Conservation (phyloP, 2,888 invertebrate species). For the Parascotia fuliginaria region DNA sequence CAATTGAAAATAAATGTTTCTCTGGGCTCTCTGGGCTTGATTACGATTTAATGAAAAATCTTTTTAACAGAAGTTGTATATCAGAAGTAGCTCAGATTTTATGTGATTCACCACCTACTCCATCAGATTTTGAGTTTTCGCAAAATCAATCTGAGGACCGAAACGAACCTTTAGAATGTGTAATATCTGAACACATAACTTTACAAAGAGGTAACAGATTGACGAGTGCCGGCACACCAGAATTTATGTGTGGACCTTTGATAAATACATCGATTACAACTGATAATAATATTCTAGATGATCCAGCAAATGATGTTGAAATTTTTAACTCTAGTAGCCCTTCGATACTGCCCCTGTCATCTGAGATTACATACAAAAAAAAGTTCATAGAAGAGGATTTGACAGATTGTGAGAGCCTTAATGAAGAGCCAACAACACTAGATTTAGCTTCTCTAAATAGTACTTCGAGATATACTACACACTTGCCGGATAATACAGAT, state of each 20-base stretch:
- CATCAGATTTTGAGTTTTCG: not conserved
- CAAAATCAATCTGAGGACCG: not conserved
- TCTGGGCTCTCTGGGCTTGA: not conserved
- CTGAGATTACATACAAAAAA: not conserved
- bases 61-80: not conserved
- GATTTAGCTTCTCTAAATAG: not conserved
- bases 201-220: not conserved
- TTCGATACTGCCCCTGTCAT: not conserved
- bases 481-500: too few relatives aligned
- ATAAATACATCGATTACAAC: not conserved
- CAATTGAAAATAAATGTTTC: not conserved
- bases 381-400: not conserved
- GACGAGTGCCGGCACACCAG: not conserved
- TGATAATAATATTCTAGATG: not conserved
- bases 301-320: too few relatives aligned
- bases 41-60: not conserved
- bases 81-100: not conserved
- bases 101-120: not conserved
- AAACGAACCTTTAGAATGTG: not conserved
- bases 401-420: not conserved
- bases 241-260: not conserved
- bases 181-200: not conserved
- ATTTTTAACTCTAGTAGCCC: not conserved
- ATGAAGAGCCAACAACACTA: not conserved
- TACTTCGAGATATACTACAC: not conserved